Evolutionary conservation across 1,140 invertebrate species (phyloP).

Genomic region (Agraylea sexmaculata): DNA sequence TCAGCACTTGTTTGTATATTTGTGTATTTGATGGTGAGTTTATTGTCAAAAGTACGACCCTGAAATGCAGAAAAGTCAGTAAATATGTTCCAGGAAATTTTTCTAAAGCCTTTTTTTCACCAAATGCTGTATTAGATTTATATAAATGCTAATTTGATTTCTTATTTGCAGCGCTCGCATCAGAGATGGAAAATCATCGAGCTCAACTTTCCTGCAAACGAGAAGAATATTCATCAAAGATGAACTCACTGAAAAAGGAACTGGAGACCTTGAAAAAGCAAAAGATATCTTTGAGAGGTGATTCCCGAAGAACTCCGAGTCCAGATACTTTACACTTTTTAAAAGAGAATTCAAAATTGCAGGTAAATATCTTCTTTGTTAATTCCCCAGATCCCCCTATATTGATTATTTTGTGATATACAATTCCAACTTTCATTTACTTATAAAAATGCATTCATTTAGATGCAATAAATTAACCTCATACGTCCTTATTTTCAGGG

Average conservation of each 20-base stretch:
- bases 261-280: constrained; percentile 64
- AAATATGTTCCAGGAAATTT: too few relatives aligned
- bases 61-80: too few relatives aligned
- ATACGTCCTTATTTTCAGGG: constrained; percentile 49
- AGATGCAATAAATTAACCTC: too few relatives aligned
- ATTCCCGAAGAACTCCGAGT: constrained; percentile 45
- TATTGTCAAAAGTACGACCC: too few relatives aligned
- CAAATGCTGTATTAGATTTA: too few relatives aligned
- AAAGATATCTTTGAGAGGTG: constrained; percentile 56
- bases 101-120: too few relatives aligned
- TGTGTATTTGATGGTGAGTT: too few relatives aligned
- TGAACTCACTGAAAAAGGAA: constrained; percentile 55
- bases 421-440: too few relatives aligned
- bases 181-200: constrained; percentile 68
- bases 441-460: too few relatives aligned
- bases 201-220: constrained; percentile 62
- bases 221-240: constrained; percentile 64
- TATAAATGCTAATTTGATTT: constrained; percentile 15
- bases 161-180: constrained; percentile 52
- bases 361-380: constrained; percentile 41
- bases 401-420: constrained; percentile 10
- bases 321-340: constrained; percentile 58
- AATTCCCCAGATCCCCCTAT: constrained; percentile 1
- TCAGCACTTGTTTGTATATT: too few relatives aligned
- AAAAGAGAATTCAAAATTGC: constrained; percentile 67